phyloP scores from a whole-genome alignment of 2,113 vertebrate species.

The Mormoops blainvillei region DNA sequence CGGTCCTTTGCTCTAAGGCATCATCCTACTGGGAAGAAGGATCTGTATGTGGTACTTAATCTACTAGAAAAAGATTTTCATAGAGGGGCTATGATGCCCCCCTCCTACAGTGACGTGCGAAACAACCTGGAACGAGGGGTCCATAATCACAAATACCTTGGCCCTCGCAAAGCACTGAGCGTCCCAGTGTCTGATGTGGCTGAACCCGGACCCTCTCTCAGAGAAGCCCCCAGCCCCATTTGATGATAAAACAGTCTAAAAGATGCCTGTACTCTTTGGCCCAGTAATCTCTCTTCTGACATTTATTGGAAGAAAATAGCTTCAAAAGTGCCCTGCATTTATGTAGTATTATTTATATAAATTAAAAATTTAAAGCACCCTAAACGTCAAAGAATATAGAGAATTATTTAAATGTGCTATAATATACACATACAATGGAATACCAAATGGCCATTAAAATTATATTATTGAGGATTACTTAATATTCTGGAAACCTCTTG shows the following conservation, averaged over 20 bases:
- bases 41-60: background rate
- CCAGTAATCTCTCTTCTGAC: background rate
- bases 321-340: background rate
- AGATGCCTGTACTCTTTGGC: background rate
- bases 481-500: background rate
- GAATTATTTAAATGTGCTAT: conserved; percentile 20
- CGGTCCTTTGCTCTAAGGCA: background rate
- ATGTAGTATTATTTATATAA: background rate
- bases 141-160: accelerated
- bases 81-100: background rate
- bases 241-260: background rate
- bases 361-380: conserved; percentile 25
- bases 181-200: accelerated
- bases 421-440: background rate
- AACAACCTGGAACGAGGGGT: background rate
- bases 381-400: conserved; percentile 34
- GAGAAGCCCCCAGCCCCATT: background rate
- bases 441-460: background rate
- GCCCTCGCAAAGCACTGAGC: background rate
- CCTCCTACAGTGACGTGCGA: background rate
- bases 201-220: too few species aligned
- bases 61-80: background rate
- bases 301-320: background rate
- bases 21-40: background rate
- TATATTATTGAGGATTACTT: background rate